Conservation (phyloP, 2,797 vertebrate genomes). For the Nannoperca australis region DNA sequence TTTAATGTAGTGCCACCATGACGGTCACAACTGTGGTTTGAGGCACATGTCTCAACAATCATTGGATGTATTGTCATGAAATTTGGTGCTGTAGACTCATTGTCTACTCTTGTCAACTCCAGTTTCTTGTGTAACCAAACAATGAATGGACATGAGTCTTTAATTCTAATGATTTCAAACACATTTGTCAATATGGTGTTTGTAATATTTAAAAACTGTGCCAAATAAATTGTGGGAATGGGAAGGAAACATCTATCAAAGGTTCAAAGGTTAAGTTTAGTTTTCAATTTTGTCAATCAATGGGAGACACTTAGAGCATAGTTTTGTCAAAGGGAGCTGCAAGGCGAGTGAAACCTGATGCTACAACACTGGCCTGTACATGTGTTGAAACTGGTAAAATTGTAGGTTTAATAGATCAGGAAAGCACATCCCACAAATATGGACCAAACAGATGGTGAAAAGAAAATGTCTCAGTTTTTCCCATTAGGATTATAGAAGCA, state of each 20-base stretch:
- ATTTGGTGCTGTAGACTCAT: neutral
- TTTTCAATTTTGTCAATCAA: neutral
- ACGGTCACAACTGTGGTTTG: no score
- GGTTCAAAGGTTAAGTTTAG: neutral
- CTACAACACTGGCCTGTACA: neutral
- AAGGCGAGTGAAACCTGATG: neutral
- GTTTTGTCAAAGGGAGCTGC: neutral
- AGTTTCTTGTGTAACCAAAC: neutral
- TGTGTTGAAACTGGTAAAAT: neutral
- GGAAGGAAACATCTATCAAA: neutral
- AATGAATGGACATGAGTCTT: neutral
- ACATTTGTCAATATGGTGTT: neutral
- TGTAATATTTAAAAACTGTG: neutral
- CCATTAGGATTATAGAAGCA: neutral
- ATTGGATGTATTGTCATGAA: neutral
- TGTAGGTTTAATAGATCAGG: neutral
- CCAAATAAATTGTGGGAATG: no score
- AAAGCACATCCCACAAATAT: neutral
- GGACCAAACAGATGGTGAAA: slow-evolving; percentile 19
- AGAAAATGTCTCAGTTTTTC: slow-evolving; percentile 19
- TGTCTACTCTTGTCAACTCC: neutral
- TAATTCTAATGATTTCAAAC: neutral
- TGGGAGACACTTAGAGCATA: neutral
- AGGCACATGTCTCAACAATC: neutral
- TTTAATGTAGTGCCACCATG: neutral